phyloP scores from a whole-genome alignment of 2,113 vertebrate genomes.

The Cyphomyrus discorhynchus region DNA sequence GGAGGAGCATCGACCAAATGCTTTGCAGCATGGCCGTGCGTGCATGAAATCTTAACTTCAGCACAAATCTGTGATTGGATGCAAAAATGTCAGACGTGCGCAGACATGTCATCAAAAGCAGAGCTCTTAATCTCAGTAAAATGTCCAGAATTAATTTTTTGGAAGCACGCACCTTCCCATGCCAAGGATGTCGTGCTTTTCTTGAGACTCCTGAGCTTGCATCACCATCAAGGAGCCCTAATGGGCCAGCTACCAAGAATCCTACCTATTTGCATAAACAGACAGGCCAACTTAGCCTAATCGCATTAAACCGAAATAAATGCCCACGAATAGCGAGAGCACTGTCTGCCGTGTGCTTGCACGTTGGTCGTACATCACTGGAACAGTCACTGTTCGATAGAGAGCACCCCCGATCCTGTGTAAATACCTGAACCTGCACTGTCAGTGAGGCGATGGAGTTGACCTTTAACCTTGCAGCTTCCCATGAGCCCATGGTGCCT shows the following conservation, averaged over 20 bases:
- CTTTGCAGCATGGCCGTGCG: background rate
- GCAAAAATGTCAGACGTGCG: background rate
- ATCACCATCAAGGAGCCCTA: background rate
- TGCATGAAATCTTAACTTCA: background rate
- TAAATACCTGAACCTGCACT: background rate
- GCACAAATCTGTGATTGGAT: background rate
- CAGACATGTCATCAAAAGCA: background rate
- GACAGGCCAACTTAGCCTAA: slow-evolving; percentile 6
- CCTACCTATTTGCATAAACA: slow-evolving; percentile 18
- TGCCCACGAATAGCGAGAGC: background rate
- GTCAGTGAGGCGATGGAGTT: background rate
- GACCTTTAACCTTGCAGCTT: background rate
- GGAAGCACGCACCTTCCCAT: background rate
- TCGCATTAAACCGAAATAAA: slow-evolving; percentile 8
- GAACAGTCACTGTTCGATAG: background rate
- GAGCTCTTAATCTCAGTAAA: background rate
- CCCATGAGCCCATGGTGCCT: background rate
- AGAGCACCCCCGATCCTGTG: background rate
- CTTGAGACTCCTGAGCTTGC: background rate
- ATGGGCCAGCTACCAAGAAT: background rate
- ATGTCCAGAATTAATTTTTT: background rate
- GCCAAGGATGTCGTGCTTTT: background rate
- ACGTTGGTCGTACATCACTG: background rate
- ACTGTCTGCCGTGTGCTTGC: background rate
- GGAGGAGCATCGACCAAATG: background rate